Base-by-base conservation (phyloP, 2,113 vertebrate species). In the Notechis scutatus region DNA sequence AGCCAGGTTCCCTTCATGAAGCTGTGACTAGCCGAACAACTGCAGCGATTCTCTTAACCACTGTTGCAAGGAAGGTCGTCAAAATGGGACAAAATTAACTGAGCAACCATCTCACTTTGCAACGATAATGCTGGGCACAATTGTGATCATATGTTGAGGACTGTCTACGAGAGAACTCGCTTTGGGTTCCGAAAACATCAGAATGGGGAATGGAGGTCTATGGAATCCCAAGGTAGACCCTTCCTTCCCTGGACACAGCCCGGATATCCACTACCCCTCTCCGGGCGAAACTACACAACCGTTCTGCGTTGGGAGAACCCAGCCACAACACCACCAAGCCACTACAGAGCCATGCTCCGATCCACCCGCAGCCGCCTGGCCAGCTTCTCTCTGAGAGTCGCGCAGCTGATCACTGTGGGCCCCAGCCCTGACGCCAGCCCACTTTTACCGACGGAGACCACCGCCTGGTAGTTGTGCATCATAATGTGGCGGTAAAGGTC, bases 401-500 rank as follows among this genome's bases (percentile, higher is more conserved):
- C 1, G 7, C 1, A 1, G 59, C 47, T 42, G 50, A 61, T 4
- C 1, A 0, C 21, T 2, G 23, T 0, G 1, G 85, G 85, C 8
- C 24, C 39, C 21, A n/a, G 34, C 8, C 34, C 2, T 8, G 4
- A 5, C 4, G 18, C 54, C 15, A 15, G 85, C 15, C 18, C 3
- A 21, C n/a, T 12, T 74, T 93, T 64, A 93, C 92, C 92, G 96
- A 98, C 97, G 4, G 98, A 98, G 56, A 98, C 96, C 95, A 98
- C 97, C 0, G 98, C 97, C 94, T 98, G 97, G 0, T 98, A 98
- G 97, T 98, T 98, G 95, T 97, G 97, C 9, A 97, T 95, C 97
- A 98, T 98, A 94, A 98, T 97, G 1, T 98, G 97, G 93, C 97
- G 96, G 95, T 98, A 98, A 5, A 98, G 98, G 88, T 98, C 97